Evolutionary conservation across 1,140 invertebrate genomes (phyloP), one percentile per base, ranked within the genome.

Genomic region (Musca domestica): DNA sequence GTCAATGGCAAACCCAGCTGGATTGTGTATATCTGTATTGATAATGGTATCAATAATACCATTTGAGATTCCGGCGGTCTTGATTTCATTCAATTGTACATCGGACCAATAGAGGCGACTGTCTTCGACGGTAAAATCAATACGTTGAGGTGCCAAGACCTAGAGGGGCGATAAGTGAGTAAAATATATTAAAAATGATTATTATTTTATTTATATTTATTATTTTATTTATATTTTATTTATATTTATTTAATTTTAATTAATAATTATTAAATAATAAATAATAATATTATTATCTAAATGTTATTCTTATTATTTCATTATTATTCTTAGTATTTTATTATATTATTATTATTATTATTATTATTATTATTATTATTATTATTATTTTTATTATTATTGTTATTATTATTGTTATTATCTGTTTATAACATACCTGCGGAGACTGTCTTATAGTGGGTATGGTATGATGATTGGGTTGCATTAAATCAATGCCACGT

Each of bases 41-140:
- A 93, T 89, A 48, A 95, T 85, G 27, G 89, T 90, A 71, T 89
- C 85, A 30, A 81, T 81, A 0, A 86, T 82, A 4, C 88, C 88
- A 56, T 88, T 88, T 56, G 87, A 89, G 12, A 94, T 82, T 66
- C 86, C 86, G 4, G 88, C 87, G 27, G 87, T 85, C 74, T 90
- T 91, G 15, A 95, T 88, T 79, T 93, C 91, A 77, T 90, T 91
- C 51, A 84, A 81, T 70, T 90, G 88, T 22, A 85, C 84, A 79
- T 95, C 93, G 6, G 89, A 87, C 92, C 93, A 95, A 83, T 90
- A 94, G 27, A 95, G 85, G 46, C 86, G 86, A 41, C 87, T 87
- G 41, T 84, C 85, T 64, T 82, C 84, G 3, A 89, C 86, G 20
- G 88, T 83, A 76, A 88, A 93, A 76, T 93, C 90, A 54, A 95